Conservation (phyloP, 2,888 invertebrate genomes). For the Sericinus montela region DNA sequence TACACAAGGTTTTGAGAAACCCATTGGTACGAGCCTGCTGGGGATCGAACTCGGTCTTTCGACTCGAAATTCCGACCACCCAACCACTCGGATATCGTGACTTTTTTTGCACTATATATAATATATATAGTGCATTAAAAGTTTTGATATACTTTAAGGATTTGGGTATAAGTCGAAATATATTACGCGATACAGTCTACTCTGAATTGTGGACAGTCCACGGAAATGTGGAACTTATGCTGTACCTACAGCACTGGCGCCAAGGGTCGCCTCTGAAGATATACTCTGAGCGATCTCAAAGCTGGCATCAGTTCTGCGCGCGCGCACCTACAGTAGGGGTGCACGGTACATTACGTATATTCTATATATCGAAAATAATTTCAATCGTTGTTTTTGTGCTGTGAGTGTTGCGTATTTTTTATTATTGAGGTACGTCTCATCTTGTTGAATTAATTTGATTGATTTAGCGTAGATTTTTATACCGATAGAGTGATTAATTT, state of each 20-base stretch:
- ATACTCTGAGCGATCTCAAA: slow-evolving; percentile 30
- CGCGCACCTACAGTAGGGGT: slow-evolving; percentile 28
- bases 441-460: no score
- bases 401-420: slow-evolving; percentile 16
- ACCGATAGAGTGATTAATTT: no score
- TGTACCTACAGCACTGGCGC: slow-evolving; percentile 25
- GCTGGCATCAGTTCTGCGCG: slow-evolving; percentile 39
- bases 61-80: no score
- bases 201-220: neutral
- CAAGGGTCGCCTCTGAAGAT: slow-evolving; percentile 31
- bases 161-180: no score
- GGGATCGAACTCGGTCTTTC: no score
- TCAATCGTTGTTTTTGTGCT: slow-evolving; percentile 13
- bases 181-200: neutral
- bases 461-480: no score
- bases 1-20: no score
- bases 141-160: no score
- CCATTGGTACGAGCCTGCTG: no score
- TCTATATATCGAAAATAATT: neutral
- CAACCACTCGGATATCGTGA: no score
- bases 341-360: slow-evolving; percentile 13
- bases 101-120: no score
- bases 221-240: slow-evolving; percentile 21
- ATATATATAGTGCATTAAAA: no score
- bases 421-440: slow-evolving; percentile 1